Evolutionary conservation across 2,888 invertebrate genomes (phyloP).

Genomic region (Parnassius smintheus): DNA sequence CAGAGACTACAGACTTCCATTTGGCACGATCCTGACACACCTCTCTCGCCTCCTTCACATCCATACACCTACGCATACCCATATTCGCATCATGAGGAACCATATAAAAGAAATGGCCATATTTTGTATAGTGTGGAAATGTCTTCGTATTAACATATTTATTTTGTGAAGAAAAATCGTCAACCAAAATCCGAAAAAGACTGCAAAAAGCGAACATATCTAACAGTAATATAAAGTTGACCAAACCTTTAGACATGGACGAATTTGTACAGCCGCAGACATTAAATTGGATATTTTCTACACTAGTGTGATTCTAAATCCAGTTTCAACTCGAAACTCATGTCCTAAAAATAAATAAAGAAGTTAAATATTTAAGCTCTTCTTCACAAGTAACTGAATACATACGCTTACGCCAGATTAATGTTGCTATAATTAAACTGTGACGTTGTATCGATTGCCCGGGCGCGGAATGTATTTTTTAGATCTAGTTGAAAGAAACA

Average conservation of each 20-base stretch:
- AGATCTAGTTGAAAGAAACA: neutral
- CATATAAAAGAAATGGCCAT: too few relatives aligned
- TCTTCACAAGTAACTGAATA: slow-evolving; percentile 1
- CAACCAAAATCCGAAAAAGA: neutral
- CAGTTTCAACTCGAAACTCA: slow-evolving; percentile 4
- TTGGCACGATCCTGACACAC: too few relatives aligned
- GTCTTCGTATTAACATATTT: too few relatives aligned
- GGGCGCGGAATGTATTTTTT: slow-evolving; percentile 16
- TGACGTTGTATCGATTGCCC: slow-evolving; percentile 8
- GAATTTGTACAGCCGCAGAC: slow-evolving; percentile 18
- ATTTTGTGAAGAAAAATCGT: too few relatives aligned
- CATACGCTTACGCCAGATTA: slow-evolving; percentile 1
- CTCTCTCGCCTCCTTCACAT: too few relatives aligned
- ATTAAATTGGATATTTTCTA: slow-evolving; percentile 14
- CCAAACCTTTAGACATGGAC: slow-evolving; percentile 12
- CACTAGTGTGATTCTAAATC: slow-evolving; percentile 16
- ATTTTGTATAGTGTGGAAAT: too few relatives aligned
- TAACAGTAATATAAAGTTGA: slow-evolving; percentile 2
- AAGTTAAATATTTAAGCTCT: neutral
- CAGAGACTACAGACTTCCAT: too few relatives aligned
- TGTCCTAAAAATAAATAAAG: neutral
- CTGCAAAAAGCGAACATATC: neutral
- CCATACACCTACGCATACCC: too few relatives aligned
- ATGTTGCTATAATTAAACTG: slow-evolving; percentile 16
- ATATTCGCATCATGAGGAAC: too few relatives aligned